phyloP scores from a whole-genome alignment of 2,888 invertebrate species.

The Nineta flava region DNA sequence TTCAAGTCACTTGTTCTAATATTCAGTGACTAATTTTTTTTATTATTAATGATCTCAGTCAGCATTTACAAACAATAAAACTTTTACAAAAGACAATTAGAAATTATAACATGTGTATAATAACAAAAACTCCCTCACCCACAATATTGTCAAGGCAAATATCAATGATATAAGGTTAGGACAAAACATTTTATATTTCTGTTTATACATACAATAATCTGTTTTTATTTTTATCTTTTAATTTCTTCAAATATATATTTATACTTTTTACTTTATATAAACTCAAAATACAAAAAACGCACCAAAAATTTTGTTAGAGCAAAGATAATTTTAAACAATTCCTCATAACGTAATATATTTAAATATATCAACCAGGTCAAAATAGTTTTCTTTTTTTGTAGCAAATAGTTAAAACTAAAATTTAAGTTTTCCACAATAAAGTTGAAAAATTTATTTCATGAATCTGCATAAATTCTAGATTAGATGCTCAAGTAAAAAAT shows the following conservation, averaged over 20 bases:
- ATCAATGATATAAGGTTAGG: conserved; percentile 2
- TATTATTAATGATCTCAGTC: conserved; percentile 1
- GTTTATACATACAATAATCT: not conserved
- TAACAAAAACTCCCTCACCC: conserved; percentile 8
- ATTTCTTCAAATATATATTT: too few species aligned
- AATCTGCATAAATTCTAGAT: too few species aligned
- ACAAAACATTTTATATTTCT: not conserved
- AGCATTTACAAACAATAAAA: conserved; percentile 3
- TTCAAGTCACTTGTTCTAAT: not conserved
- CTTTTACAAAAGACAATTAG: conserved; percentile 3
- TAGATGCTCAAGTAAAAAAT: too few species aligned
- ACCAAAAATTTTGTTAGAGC: not conserved
- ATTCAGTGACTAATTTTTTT: conserved; percentile 1
- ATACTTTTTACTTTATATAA: not conserved
- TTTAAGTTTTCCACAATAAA: too few species aligned
- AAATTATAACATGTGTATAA: conserved; percentile 8
- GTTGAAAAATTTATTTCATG: too few species aligned
- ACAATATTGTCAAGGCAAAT: conserved; percentile 7
- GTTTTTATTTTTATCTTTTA: too few species aligned
- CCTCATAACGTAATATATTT: too few species aligned
- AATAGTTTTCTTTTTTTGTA: too few species aligned
- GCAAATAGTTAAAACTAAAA: too few species aligned
- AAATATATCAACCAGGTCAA: too few species aligned
- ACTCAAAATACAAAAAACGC: not conserved
- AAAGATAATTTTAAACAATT: not conserved